Evolutionary conservation across 1,140 invertebrate species (phyloP), one percentile per base, ranked within the genome.

Genomic region (Myzus persicae): DNA sequence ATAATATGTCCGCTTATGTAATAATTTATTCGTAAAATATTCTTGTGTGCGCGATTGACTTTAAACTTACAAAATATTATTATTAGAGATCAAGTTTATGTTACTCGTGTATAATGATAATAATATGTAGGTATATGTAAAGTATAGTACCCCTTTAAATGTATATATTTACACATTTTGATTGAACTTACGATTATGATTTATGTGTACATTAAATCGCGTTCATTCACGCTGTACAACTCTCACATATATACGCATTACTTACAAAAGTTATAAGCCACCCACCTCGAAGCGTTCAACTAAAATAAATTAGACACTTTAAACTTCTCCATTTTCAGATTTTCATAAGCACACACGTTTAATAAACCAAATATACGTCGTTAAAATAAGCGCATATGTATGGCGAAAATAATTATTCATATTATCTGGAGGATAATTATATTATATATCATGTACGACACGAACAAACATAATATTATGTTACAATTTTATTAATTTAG

Each of bases 221-320:
- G 8, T 36, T 44, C 44, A 48, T 48, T 88, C 18, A 11, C 8
- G 26, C 9, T 18, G 40, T 44, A 38, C 24, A 89, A 89, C 26
- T 89, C 36, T 51, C 22, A 24, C 22, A 51, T 38, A 44, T 9
- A 44, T 44, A 89, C 87, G 6, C 46, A 38, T 36, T 89, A 40
- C 36, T 89, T 40, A 89, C 22, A 11, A 89, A 89, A 89, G 88
- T 89, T 89, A 51, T 54, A 89, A 54, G 46, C 87, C 48, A 89
- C 36, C 87, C 48, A 89, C 36, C 20, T 38, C 36, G 5, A 31
- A 89, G 46, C 36, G 48, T 89, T 51, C n/a, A 4, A 54, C 46
- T 51, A 89, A 89, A 54, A 89, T 38, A 89, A 89, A 40, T 89
- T 54, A 89, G 22, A 51, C 31, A 18, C n/a, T 51, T 51, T 36